These are phyloP conservation scores for Aphelenchoides besseyi DNA, from an alignment of 1,140 invertebrate species.

Conservation along the genomic window DNA sequence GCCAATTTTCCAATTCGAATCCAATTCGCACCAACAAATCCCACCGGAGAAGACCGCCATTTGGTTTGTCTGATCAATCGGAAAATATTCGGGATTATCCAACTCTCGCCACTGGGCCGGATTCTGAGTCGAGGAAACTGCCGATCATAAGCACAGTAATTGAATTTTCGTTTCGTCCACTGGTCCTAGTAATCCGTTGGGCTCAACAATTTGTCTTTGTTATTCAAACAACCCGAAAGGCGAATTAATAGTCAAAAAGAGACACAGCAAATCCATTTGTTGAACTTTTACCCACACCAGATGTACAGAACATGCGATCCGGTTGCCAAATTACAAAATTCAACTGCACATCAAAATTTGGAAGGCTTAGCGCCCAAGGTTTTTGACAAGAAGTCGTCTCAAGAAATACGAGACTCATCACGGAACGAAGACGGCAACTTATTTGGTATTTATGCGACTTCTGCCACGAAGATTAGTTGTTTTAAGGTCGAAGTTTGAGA, in stretches of 20 bases:
- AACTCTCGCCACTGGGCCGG: background rate
- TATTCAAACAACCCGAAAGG: background rate
- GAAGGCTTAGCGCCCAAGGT: no score
- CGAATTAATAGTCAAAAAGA: no score
- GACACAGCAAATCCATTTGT: no score
- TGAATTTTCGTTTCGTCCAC: background rate
- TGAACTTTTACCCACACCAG: background rate
- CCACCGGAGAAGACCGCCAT: background rate
- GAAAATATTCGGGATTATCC: background rate
- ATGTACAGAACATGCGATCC: no score
- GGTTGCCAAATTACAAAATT: no score
- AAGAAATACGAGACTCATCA: background rate
- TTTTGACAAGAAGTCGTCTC: background rate
- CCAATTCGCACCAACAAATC: background rate
- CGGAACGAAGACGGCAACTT: background rate
- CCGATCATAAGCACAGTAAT: background rate
- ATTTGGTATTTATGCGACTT: background rate
- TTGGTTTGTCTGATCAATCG: background rate
- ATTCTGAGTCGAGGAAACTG: background rate
- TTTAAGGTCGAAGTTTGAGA: no score
- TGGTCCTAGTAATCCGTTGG: background rate
- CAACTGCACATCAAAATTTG: no score
- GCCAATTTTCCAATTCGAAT: background rate
- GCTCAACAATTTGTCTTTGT: background rate
- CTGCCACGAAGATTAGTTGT: background rate